Evolutionary conservation across 2,113 vertebrate genomes (phyloP).

Genomic region (Chloebia gouldiae): DNA sequence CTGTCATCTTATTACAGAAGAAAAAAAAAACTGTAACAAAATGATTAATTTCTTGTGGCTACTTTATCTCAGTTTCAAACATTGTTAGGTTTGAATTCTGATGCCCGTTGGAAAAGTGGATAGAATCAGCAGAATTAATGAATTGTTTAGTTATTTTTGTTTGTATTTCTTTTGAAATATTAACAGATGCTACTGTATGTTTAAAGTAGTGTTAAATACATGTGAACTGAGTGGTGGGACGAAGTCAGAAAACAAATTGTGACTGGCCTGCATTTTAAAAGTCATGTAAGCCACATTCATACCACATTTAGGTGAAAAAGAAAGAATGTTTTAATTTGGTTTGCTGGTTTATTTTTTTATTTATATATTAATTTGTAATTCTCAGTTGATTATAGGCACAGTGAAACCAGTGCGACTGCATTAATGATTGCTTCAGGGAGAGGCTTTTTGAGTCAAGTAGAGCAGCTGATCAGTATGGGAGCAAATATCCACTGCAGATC

Average conservation of each 20-base stretch:
- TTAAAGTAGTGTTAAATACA: background rate
- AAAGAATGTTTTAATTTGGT: background rate
- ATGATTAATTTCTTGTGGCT: background rate
- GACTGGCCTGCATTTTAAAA: background rate
- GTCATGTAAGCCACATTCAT: background rate
- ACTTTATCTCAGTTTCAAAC: background rate
- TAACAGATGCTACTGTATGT: background rate
- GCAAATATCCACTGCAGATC: constrained; percentile 84
- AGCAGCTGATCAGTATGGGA: constrained; percentile 91
- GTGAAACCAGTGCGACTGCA: constrained; percentile 84
- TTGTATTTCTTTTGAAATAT: background rate
- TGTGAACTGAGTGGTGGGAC: background rate
- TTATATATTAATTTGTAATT: background rate
- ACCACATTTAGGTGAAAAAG: background rate
- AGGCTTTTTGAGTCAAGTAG: constrained; percentile 86
- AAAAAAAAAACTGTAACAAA: background rate
- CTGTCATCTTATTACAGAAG: background rate
- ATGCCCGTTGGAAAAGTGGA: background rate
- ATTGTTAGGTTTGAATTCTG: background rate
- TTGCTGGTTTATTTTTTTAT: background rate
- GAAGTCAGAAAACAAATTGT: background rate
- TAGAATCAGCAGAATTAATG: background rate
- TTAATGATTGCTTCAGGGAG: constrained; percentile 91
- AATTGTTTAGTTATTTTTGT: background rate
- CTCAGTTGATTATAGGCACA: constrained; percentile 92